phyloP scores from a whole-genome alignment of 1,140 invertebrate genomes.

The Drosophila arizonae region DNA sequence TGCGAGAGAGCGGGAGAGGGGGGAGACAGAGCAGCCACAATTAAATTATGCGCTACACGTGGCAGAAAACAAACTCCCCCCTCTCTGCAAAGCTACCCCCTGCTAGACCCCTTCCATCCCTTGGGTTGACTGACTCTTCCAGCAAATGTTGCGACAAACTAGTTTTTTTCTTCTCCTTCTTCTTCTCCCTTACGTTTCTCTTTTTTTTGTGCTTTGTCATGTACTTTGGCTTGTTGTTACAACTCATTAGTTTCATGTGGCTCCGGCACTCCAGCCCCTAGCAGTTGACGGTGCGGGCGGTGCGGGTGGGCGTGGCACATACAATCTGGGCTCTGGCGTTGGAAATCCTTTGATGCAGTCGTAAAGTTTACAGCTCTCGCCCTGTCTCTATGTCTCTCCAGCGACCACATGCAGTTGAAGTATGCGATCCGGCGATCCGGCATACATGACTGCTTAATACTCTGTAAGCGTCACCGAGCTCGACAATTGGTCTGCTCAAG shows the following conservation, averaged over 20 bases:
- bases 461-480: not conserved
- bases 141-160: constrained; percentile 5
- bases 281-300: not conserved
- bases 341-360: constrained; percentile 70
- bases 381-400: constrained; percentile 37
- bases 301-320: constrained; percentile 2
- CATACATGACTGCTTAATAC: not conserved
- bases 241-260: constrained; percentile 70
- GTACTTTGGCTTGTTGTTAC: constrained; percentile 66
- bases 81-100: not conserved
- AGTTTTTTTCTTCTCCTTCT: constrained; percentile 3
- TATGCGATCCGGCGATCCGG: not conserved
- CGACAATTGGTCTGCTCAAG: not conserved
- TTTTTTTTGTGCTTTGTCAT: constrained; percentile 39
- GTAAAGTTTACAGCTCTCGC: constrained; percentile 56
- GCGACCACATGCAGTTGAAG: constrained; percentile 19
- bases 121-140: constrained; percentile 37
- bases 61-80: constrained; percentile 3
- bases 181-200: not conserved
- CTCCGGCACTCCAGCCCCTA: constrained; percentile 13
- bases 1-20: too few relatives aligned
- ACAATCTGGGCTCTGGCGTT: constrained; percentile 33
- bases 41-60: constrained; percentile 67
- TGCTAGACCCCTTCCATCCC: not conserved
- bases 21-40: constrained; percentile 29